Evolutionary conservation across 2,888 invertebrate genomes (phyloP), one percentile per base, ranked within the genome.

Genomic region (Latheticus oryzae): DNA sequence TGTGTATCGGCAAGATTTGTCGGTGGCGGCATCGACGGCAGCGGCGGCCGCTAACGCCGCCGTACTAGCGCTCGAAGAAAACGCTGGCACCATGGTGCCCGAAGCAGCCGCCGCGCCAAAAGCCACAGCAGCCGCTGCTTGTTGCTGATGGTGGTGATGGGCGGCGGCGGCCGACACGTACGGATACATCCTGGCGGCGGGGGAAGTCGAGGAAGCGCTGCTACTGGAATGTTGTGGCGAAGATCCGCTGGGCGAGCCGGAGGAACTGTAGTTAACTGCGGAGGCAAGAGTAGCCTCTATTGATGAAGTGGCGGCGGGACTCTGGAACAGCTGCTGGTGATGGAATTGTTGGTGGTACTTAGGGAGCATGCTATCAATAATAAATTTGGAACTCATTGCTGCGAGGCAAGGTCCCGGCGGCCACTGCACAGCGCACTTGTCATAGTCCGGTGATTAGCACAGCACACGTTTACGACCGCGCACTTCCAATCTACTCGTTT

Each of bases 291-390:
- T 83, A 80, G 89, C 85, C 84, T 88, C 85, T 81, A 88, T 83
- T 82, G 87, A 83, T 82, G 85, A 79, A 71, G 83, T 78, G 63
- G 76, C 79, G 75, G 80, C 81, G 71, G 83, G 81, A 23, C 76
- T 80, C 70, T 80, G 82, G 77, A 84, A 83, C 79, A 84, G 81
- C 79, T 87, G 83, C 73, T 83, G 87, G 78, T 88, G 88, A 79
- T 87, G 87, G 80, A 87, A 87, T 80, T 87, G 84, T 80, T 89
- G 88, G 80, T 86, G 92, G 85, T 95, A 95, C 87, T 95, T 95
- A 76, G 94, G 94, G 84, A 95, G 91, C 93, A 95, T 94, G 86
- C 93, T 93, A 91, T 95, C 94, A 85, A 95, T 91, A 87, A 93
- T 92, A 87, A 94, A 95, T 89, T 94, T 95, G 87, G 93, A 93